Evolutionary conservation across 2,797 vertebrate species (phyloP), one percentile per base, ranked within the genome.

Genomic region (Ammospiza maritima): DNA sequence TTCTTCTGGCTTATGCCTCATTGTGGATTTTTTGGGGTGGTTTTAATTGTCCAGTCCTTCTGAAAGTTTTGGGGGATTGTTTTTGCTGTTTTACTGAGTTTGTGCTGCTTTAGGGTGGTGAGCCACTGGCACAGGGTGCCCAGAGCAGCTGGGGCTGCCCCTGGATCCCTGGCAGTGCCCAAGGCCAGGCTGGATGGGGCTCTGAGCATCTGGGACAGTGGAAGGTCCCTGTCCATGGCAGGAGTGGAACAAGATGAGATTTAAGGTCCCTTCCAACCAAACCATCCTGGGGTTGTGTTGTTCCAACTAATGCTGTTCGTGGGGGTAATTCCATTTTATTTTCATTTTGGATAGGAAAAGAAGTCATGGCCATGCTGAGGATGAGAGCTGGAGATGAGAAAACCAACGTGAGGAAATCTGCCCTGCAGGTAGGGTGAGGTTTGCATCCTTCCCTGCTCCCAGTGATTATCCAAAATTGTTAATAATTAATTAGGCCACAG

Each of bases 331-430:
- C 38, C 38, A 71, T 78, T 48, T 87, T 60, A 2, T 44, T 3
- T 1, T 4, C n/a, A 5, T 40, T 78, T 53, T 64, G 58, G 25
- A 30, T 94, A 99, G 99, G 97, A 40, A 98, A 97, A 64, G 98
- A 98, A 77, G 96, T 98, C 53, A 90, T 99, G 97, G 90, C 95
- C 72, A 97, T 98, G 89, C 98, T 99, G 66, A 98, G 98, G 47
- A 92, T 72, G 26, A 98, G 98, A 69, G 97, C 98, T 2, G 93
- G 96, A 32, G 98, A 99, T 77, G 97, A 98, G 54, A 99, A 99
- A 95, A 98, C 96, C 40, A 99, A 98, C 0, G 99, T 99, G 83
- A 98, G 99, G 96, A 99, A 99, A 95, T 98, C 98, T 7, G 99
- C 99, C 1, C 94, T 99, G 50, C 99, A 99, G 99, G 99, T 99